Percentiles rank a stretch among this genome's conserved stretches.
These are phyloP conservation scores for Pherbina coryleti DNA, from an alignment of 2,888 invertebrate genomes.

Conservation along the genomic window DNA sequence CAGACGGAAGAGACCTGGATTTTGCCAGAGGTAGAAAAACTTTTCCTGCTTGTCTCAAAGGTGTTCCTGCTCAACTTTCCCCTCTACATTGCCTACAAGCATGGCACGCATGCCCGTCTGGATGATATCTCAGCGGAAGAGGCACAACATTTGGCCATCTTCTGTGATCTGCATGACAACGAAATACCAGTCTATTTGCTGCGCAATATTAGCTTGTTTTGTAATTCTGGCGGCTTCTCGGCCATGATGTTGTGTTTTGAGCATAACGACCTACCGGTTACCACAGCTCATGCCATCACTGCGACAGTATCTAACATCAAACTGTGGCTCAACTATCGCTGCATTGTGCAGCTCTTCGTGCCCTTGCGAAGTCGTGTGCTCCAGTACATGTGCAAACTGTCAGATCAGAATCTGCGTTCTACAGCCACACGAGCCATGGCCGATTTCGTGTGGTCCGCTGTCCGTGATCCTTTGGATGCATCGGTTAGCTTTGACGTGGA, in stretches of 20 bases:
- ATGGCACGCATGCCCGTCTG: conserved; percentile 82
- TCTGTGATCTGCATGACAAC: conserved; percentile 93
- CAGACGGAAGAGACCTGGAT: conserved; percentile 75
- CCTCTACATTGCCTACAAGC: conserved; percentile 88
- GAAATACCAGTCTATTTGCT: conserved; percentile 92
- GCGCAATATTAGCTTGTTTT: conserved; percentile 93
- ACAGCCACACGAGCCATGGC: conserved; percentile 94
- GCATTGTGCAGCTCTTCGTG: conserved; percentile 89
- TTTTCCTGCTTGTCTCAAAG: conserved; percentile 89
- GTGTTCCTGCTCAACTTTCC: conserved; percentile 91
- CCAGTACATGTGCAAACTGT: conserved; percentile 92
- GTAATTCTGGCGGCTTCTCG: conserved; percentile 89
- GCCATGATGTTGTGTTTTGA: conserved; percentile 91
- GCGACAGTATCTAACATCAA: conserved; percentile 93
- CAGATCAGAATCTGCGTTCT: conserved; percentile 90
- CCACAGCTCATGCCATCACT: conserved; percentile 92
- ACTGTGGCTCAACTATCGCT: conserved; percentile 92
- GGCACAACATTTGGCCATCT: conserved; percentile 71
- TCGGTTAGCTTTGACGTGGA: conserved; percentile 92
- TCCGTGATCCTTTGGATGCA: conserved; percentile 90
- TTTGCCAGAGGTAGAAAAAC: conserved; percentile 87
- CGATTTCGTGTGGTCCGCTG: conserved; percentile 95
- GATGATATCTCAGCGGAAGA: conserved; percentile 89
- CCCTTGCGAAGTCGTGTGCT: conserved; percentile 89
- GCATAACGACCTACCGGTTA: conserved; percentile 83